phyloP scores from a whole-genome alignment of 2,888 invertebrate genomes.

The Platycnemis pennipes region DNA sequence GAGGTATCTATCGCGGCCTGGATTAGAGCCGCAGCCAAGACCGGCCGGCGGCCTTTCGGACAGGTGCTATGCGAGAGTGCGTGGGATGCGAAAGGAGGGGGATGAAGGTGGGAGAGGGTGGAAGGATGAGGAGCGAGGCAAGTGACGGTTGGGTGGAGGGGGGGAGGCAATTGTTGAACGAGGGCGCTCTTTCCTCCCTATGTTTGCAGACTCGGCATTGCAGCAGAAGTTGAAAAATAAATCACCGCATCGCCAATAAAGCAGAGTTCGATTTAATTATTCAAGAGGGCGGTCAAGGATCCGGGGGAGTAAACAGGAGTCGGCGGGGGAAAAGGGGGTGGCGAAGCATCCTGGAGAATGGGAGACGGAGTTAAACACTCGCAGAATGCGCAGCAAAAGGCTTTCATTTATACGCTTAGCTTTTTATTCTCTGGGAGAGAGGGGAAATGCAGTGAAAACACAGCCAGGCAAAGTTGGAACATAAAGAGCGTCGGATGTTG shows the following conservation, averaged over 20 bases:
- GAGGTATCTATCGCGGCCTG: too few relatives aligned
- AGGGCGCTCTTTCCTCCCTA: neutral
- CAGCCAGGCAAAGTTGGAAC: neutral
- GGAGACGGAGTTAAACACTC: neutral
- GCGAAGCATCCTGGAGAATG: neutral
- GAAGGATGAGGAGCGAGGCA: neutral
- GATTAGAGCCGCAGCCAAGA: too few relatives aligned
- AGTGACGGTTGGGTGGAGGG: neutral
- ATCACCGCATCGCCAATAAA: conserved; percentile 63
- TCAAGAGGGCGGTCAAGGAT: conserved; percentile 50
- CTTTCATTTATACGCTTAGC: neutral
- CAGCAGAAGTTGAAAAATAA: conserved; percentile 52
- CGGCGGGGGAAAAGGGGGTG: neutral
- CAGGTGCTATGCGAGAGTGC: too few relatives aligned
- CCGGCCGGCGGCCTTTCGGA: too few relatives aligned
- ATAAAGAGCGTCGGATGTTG: neutral
- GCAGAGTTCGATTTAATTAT: conserved; percentile 52
- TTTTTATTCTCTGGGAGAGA: neutral
- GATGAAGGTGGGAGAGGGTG: neutral
- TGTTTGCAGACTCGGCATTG: neutral
- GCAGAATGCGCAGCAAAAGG: neutral
- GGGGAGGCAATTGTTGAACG: neutral
- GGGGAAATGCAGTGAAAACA: neutral
- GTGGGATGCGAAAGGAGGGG: neutral
- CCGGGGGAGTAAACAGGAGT: conserved; percentile 49